These are phyloP conservation scores for Mesocricetus auratus DNA, from an alignment of 2,113 vertebrate genomes.

Conservation along the genomic window DNA sequence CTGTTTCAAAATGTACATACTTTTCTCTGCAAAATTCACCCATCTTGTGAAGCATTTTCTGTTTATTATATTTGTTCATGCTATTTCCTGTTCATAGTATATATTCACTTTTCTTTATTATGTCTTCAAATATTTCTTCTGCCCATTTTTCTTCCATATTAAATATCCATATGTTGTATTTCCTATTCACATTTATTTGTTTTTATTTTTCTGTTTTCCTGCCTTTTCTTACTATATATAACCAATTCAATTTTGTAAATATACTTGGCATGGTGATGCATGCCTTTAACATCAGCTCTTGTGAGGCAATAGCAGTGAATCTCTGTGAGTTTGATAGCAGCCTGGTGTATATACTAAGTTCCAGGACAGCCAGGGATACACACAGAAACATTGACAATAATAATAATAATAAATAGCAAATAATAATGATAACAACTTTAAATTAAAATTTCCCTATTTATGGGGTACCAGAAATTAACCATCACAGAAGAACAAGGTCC, in stretches of 20 bases:
- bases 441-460: not conserved
- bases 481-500: not conserved
- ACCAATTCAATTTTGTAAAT: not conserved
- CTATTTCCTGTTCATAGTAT: not conserved
- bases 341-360: not conserved
- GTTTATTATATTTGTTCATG: conserved; percentile 29
- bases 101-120: not conserved
- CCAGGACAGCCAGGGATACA: not conserved
- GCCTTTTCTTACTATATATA: not conserved
- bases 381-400: not conserved
- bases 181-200: not conserved
- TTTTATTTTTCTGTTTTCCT: not conserved
- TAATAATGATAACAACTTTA: not conserved
- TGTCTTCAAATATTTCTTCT: not conserved
- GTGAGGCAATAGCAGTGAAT: not conserved
- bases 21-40: not conserved
- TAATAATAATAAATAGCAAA: not conserved
- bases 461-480: not conserved
- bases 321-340: not conserved
- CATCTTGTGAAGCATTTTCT: not conserved
- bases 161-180: not conserved
- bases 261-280: not conserved
- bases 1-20: not conserved
- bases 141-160: not conserved
- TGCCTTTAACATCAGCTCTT: not conserved